Evolutionary conservation across 2,797 vertebrate species (phyloP).

Genomic region (Sebastes kiyomatsui): DNA sequence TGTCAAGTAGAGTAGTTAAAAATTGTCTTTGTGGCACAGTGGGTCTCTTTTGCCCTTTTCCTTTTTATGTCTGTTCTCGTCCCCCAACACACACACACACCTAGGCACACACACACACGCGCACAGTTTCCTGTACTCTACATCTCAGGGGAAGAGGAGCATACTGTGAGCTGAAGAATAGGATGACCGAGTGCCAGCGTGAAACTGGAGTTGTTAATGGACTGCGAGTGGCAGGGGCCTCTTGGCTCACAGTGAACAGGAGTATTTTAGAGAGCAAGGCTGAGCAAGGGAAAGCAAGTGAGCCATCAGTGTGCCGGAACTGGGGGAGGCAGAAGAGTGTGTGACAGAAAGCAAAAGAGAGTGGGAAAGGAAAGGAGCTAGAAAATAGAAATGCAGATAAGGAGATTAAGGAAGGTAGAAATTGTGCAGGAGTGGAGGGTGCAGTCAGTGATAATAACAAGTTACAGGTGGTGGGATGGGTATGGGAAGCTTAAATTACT

Average conservation of each 20-base stretch:
- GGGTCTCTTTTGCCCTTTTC: background rate
- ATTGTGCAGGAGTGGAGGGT: background rate
- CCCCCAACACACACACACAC: background rate
- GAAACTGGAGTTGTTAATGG: slow-evolving; percentile 75
- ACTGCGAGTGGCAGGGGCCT: slow-evolving; percentile 55
- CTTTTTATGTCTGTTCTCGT: background rate
- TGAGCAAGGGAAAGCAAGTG: slow-evolving; percentile 30
- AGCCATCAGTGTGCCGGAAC: slow-evolving; percentile 13
- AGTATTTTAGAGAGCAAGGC: slow-evolving; percentile 42
- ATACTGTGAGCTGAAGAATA: slow-evolving; percentile 50
- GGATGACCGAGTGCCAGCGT: slow-evolving; percentile 56
- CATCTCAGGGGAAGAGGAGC: slow-evolving; percentile 38
- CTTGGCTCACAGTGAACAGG: slow-evolving; percentile 50
- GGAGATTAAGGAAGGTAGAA: slow-evolving; percentile 18
- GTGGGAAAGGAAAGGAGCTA: background rate
- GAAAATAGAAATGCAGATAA: slow-evolving; percentile 27
- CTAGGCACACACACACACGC: background rate
- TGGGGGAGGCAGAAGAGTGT: background rate
- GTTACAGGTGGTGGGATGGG: background rate
- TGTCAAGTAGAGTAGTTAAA: slow-evolving; percentile 23
- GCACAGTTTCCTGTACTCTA: slow-evolving; percentile 27
- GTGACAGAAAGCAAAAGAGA: slow-evolving; percentile 6
- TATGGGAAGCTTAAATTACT: slow-evolving; percentile 4
- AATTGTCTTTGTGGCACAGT: slow-evolving; percentile 2
- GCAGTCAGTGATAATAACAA: slow-evolving; percentile 10